Conservation (phyloP, 2,888 invertebrate species). For the Acanthosepion esculentum region DNA sequence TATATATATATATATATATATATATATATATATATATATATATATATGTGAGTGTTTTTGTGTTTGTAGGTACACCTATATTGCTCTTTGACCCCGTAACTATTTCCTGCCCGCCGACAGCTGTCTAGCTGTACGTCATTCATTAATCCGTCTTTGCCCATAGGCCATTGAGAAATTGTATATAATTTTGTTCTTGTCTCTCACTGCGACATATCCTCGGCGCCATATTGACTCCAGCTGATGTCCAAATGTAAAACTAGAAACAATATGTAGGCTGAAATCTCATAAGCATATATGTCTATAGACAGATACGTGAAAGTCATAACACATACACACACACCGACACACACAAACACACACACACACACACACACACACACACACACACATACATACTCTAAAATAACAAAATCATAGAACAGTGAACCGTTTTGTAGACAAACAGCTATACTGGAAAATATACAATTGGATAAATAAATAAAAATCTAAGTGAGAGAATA, state of each 20-base stretch:
- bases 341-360: no score
- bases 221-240: neutral
- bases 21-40: neutral
- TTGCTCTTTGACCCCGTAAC: neutral
- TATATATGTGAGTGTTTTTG: neutral
- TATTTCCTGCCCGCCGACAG: neutral
- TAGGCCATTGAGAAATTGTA: neutral
- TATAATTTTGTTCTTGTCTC: constrained; percentile 1
- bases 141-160: neutral
- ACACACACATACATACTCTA: neutral
- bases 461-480: no score
- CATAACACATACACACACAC: neutral
- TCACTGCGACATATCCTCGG: neutral
- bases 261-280: neutral
- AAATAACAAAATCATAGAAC: no score
- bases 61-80: neutral
- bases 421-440: no score
- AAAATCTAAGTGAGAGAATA: no score
- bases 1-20: no score
- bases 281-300: neutral
- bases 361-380: neutral
- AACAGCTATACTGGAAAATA: no score
- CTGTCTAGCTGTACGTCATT: neutral
- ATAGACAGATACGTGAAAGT: neutral
- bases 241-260: constrained; percentile 33